These are phyloP conservation scores for Heliconius ethilla DNA, from an alignment of 2,888 invertebrate genomes.

Conservation along the genomic window DNA sequence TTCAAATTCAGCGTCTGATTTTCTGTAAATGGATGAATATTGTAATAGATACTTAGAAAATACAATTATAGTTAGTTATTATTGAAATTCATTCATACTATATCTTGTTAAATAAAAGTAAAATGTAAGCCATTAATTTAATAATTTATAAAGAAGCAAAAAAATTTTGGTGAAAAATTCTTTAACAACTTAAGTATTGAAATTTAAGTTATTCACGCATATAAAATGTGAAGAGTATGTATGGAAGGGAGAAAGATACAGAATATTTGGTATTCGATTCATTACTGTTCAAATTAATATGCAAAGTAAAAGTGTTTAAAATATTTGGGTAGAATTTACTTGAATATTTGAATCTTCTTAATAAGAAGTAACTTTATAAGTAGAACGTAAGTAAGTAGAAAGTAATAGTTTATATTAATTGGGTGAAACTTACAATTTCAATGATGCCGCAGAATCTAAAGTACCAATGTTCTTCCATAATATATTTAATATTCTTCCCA, in stretches of 20 bases:
- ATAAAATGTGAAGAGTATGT: too few species aligned
- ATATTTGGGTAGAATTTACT: not conserved
- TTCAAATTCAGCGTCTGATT: constrained; percentile 64
- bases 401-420: too few species aligned
- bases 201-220: too few species aligned
- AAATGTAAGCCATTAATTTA: not conserved
- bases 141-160: not conserved
- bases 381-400: too few species aligned
- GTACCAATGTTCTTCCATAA: constrained; percentile 84
- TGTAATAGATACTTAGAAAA: not conserved
- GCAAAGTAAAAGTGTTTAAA: not conserved
- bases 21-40: constrained; percentile 53
- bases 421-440: constrained; percentile 69
- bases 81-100: constrained; percentile 10
- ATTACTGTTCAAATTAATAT: too few species aligned
- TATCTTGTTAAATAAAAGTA: not conserved
- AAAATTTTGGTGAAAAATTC: not conserved
- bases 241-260: too few species aligned
- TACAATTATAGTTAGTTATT: not conserved
- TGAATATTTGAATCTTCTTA: not conserved
- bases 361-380: not conserved
- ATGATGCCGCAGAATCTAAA: constrained; percentile 69
- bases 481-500: constrained; percentile 75
- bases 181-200: too few species aligned
- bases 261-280: too few species aligned